Evolutionary conservation across 2,888 invertebrate genomes (phyloP).

Genomic region (Magallana nippona): DNA sequence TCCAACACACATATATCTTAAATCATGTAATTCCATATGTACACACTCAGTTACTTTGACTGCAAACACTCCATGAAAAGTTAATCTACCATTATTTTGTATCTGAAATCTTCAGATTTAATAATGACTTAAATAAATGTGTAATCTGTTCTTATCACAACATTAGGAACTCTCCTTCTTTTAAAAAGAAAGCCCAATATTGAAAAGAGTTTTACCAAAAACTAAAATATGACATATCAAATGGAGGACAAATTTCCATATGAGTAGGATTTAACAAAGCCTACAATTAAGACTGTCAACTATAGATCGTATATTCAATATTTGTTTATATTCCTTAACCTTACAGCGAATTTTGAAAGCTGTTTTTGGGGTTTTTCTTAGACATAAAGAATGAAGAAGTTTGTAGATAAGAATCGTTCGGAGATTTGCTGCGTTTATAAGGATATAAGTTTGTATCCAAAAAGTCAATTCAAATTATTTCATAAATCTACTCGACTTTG

Average conservation of each 20-base stretch:
- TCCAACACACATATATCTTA: background rate
- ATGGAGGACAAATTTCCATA: background rate
- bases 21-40: background rate
- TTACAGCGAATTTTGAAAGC: no score
- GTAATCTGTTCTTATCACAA: background rate
- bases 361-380: no score
- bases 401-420: no score
- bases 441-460: no score
- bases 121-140: conserved; percentile 7
- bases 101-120: conserved; percentile 3
- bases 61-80: conserved; percentile 20
- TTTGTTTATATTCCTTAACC: no score
- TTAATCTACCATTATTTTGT: conserved; percentile 2
- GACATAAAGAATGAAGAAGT: no score
- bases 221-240: background rate
- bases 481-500: no score
- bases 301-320: no score
- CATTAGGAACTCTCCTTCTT: background rate
- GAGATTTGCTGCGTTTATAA: no score
- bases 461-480: no score
- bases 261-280: background rate
- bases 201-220: background rate
- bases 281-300: no score
- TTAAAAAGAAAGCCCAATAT: background rate
- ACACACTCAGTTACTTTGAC: background rate